Conservation (phyloP, 2,113 vertebrate genomes). For the Cygnus buccinator region DNA sequence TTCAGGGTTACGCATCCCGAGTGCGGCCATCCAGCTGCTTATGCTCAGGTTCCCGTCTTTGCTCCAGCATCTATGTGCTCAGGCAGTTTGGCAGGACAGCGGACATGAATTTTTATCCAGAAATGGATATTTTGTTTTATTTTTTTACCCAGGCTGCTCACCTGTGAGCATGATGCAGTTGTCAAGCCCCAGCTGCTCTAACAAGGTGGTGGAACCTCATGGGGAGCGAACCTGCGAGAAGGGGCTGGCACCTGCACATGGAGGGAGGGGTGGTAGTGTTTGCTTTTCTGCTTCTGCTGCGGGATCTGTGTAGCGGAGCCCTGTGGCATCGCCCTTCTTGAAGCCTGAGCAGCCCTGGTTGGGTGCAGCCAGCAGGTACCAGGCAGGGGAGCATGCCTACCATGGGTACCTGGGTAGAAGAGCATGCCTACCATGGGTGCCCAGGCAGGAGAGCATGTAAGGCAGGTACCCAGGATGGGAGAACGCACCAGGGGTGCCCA, state of each 20-base stretch:
- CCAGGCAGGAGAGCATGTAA: neutral
- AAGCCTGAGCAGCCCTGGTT: no score
- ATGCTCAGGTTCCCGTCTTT: accelerated
- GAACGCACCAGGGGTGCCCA: neutral
- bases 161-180: accelerated
- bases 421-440: neutral
- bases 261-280: neutral
- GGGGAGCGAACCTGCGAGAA: neutral
- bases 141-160: neutral
- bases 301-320: neutral
- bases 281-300: neutral
- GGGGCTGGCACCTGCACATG: neutral
- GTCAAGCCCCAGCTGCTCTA: neutral
- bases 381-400: neutral
- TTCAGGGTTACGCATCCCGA: accelerated
- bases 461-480: neutral
- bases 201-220: neutral
- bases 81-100: accelerated
- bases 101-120: neutral
- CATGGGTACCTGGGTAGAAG: neutral
- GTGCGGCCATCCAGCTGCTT: neutral
- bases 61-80: accelerated
- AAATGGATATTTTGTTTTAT: no score
- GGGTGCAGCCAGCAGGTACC: neutral
- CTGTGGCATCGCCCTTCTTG: no score